These are phyloP conservation scores for Proisotoma minuta DNA, from an alignment of 2,888 invertebrate species.

Conservation along the genomic window DNA sequence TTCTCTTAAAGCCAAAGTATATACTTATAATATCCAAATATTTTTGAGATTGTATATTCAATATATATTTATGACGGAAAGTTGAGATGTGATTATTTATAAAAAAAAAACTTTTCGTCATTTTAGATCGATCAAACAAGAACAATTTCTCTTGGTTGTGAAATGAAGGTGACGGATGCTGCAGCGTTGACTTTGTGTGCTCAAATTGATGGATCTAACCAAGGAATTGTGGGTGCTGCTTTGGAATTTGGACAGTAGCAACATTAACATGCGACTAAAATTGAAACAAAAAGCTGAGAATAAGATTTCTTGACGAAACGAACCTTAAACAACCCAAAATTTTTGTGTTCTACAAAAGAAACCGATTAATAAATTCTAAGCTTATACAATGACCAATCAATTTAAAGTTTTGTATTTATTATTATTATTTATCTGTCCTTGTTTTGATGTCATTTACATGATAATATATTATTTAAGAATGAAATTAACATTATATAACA, in stretches of 20 bases:
- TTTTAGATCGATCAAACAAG: conserved; percentile 16
- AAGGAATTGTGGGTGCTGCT: conserved; percentile 22
- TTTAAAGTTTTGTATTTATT: too few relatives aligned
- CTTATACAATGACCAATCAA: too few relatives aligned
- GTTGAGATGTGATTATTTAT: neutral
- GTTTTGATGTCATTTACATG: too few relatives aligned
- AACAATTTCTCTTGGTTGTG: conserved; percentile 19
- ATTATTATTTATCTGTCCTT: too few relatives aligned
- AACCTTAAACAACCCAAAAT: too few relatives aligned
- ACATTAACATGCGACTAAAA: too few relatives aligned
- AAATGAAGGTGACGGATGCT: conserved; percentile 14
- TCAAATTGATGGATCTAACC: conserved; percentile 22
- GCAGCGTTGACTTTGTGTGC: conserved; percentile 24
- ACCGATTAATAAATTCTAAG: too few relatives aligned
- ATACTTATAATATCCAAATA: neutral
- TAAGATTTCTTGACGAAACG: too few relatives aligned
- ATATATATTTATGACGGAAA: neutral
- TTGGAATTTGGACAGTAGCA: conserved; percentile 20
- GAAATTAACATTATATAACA: too few relatives aligned
- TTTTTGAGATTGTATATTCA: neutral
- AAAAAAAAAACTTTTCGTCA: neutral
- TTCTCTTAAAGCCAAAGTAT: conserved; percentile 22
- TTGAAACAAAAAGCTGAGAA: too few relatives aligned
- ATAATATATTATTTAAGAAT: too few relatives aligned
- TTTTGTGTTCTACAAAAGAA: too few relatives aligned